Percentiles rank a stretch among this genome's conserved stretches.
Evolutionary conservation across 1,140 invertebrate genomes (phyloP).

Genomic region (Trichogramma pretiosum): DNA sequence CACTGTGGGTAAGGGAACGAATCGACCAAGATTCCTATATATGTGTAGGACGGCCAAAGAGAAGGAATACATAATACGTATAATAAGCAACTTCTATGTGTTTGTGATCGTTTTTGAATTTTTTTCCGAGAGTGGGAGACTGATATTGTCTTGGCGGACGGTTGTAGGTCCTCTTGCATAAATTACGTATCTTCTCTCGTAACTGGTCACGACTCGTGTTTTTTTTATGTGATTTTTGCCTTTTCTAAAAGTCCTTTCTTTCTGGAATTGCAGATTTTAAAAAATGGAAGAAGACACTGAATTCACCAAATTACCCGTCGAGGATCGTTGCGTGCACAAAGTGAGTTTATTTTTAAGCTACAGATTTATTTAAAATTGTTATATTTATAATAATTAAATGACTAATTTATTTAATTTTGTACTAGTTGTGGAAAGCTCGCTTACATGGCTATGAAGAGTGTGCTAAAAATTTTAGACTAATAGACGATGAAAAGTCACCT

Average conservation of each 20-base stretch:
- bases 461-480: constrained; percentile 74
- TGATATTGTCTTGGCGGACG: neutral
- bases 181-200: too few relatives aligned
- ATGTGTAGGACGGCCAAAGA: too few relatives aligned
- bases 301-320: constrained; percentile 83
- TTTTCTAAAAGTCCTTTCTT: too few relatives aligned
- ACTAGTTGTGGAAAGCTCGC: constrained; percentile 75
- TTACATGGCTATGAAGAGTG: constrained; percentile 90
- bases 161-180: too few relatives aligned
- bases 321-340: constrained; percentile 87
- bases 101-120: too few relatives aligned
- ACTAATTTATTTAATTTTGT: constrained; percentile 3
- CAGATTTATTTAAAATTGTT: neutral
- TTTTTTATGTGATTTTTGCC: too few relatives aligned
- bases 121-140: too few relatives aligned
- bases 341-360: constrained; percentile 33
- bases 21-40: too few relatives aligned
- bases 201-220: too few relatives aligned
- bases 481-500: constrained; percentile 84
- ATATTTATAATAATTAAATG: neutral
- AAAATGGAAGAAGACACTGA: constrained; percentile 82
- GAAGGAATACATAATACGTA: too few relatives aligned
- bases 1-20: too few relatives aligned
- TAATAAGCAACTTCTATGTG: too few relatives aligned
- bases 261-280: constrained; percentile 16